Evolutionary conservation across 2,888 invertebrate genomes (phyloP).

Genomic region (Notocelia uddmanniana): DNA sequence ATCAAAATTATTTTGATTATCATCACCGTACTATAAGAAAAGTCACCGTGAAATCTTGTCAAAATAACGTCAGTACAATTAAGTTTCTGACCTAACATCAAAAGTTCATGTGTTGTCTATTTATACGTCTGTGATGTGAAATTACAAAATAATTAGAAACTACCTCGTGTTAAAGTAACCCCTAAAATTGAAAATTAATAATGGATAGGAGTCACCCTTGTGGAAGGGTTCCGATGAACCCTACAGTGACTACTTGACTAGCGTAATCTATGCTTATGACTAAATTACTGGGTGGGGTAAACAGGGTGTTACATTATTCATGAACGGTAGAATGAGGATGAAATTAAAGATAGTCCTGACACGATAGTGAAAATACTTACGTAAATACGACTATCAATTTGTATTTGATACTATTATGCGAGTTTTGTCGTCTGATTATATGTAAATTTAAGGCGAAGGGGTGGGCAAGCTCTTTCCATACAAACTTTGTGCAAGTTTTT

Average conservation of each 20-base stretch:
- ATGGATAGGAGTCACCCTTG: slow-evolving; percentile 30
- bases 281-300: slow-evolving; percentile 34
- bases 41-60: no score
- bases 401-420: no score
- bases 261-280: slow-evolving; percentile 27
- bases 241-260: slow-evolving; percentile 25
- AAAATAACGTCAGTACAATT: no score
- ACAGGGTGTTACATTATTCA: slow-evolving; percentile 26
- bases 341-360: slow-evolving; percentile 12
- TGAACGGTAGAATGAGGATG: slow-evolving; percentile 3
- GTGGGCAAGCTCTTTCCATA: no score
- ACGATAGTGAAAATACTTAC: not conserved
- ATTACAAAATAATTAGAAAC: slow-evolving; percentile 34
- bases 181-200: slow-evolving; percentile 43
- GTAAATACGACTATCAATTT: no score
- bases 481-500: no score
- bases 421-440: no score
- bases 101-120: no score
- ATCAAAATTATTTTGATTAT: no score
- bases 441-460: no score
- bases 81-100: no score
- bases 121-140: slow-evolving; percentile 1
- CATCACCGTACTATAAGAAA: no score
- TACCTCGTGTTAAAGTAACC: slow-evolving; percentile 20
- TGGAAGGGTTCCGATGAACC: slow-evolving; percentile 30